These are phyloP conservation scores for Pachyseris speciosa DNA, from an alignment of 64 coral and sea anemone genomes.

Conservation along the genomic window DNA sequence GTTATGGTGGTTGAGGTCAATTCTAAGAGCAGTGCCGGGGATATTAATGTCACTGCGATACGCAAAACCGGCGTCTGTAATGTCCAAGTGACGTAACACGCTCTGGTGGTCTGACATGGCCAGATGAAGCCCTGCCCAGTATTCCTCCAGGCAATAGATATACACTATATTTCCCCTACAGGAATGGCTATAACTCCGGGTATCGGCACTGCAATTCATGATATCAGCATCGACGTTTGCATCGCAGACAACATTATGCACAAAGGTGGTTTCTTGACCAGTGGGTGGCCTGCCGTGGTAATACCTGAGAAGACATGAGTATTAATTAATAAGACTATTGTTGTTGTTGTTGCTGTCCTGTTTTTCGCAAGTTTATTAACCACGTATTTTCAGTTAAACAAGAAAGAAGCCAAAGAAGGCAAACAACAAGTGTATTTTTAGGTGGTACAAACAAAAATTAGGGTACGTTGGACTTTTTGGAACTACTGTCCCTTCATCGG, in stretches of 20 bases:
- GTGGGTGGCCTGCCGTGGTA: background rate
- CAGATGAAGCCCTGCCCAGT: constrained; percentile 75
- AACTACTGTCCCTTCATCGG: no score
- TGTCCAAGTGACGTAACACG: constrained; percentile 52
- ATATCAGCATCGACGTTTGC: constrained; percentile 43
- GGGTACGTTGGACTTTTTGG: no score
- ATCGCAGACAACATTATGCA: constrained; percentile 50
- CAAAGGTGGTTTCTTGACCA: constrained; percentile 21
- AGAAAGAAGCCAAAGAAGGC: no score
- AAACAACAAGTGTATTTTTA: no score
- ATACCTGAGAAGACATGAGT: no score
- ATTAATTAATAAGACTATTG: no score
- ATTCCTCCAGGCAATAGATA: constrained; percentile 20
- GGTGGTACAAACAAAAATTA: no score
- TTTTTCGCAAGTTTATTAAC: no score
- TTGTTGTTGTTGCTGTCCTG: no score
- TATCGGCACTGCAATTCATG: constrained; percentile 39
- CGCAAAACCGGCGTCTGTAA: constrained; percentile 61
- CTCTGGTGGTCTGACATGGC: constrained; percentile 48
- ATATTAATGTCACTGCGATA: constrained; percentile 72
- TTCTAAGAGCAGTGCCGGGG: constrained; percentile 47
- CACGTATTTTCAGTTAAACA: no score
- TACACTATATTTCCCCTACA: constrained; percentile 3
- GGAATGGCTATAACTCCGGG: constrained; percentile 27
- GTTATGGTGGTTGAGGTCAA: constrained; percentile 70